Evolutionary conservation across 2,113 vertebrate genomes (phyloP), one percentile per base, ranked within the genome.

Genomic region (Sapayoa aenigma): DNA sequence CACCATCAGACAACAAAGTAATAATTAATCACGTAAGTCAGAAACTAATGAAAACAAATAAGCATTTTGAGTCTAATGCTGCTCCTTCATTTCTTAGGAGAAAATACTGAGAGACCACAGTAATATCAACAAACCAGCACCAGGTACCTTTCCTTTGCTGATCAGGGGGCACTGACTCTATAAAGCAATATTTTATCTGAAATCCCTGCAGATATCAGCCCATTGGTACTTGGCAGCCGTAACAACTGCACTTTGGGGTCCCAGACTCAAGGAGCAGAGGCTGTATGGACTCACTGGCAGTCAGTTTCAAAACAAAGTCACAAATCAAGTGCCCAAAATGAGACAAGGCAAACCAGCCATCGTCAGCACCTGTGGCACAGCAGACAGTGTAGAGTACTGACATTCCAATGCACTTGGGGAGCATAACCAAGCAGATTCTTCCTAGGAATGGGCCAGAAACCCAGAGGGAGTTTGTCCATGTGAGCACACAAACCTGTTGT

Each of bases 371-470:
- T 5, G 28, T 1, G 4, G 53, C 58, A 63, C 50, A 66, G 74
- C 0, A 0, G 1, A 4, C 22, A 4, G 12, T 0, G 8, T 2
- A 12, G 53, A 17, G 5, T 19, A 44, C 0, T 6, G 41, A 65
- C 67, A 59, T 5, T 58, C 27, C 49, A 65, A 6, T 2, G n/a
- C 8, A 7, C 33, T 27, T 1, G 0, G 11, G 30, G 33, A 75
- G 35, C 62, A 20, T 5, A 77, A 49, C 18, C 62, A 44, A 83
- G 13, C 18, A 6, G 2, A 49, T 27, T 78, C 21, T 28, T 33
- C 27, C 46, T 63, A 71, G 37, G 18, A 79, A 53, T 7, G 35
- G 6, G 9, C 14, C 62, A 44, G 30, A 85, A 89, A 37, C 23
- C 25, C 73, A 49, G n/a, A 60, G 9, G 46, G 14, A 12, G 16